These are phyloP conservation scores for Ecliptopera silaceata DNA, from an alignment of 2,888 invertebrate genomes.

Conservation along the genomic window DNA sequence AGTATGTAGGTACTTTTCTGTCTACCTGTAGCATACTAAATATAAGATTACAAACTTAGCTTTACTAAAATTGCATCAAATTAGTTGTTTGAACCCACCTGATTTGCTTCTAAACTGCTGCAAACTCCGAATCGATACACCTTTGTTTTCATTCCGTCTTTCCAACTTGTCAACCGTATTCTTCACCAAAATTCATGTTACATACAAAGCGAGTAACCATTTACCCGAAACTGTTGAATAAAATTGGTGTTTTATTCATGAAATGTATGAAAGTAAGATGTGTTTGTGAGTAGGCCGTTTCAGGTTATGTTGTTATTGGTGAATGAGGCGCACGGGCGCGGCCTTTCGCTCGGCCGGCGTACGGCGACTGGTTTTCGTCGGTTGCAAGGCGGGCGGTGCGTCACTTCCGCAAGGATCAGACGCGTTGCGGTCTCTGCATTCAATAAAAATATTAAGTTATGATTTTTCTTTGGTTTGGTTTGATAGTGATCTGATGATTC, in stretches of 20 bases:
- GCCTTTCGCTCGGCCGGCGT: slow-evolving; percentile 66
- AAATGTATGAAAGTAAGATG: slow-evolving; percentile 32
- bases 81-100: slow-evolving; percentile 37
- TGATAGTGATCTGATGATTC: no score
- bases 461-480: neutral
- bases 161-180: slow-evolving; percentile 47
- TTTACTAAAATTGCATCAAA: neutral
- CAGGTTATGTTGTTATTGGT: slow-evolving; percentile 71
- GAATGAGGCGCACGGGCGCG: slow-evolving; percentile 59
- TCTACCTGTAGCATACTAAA: no score
- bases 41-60: no score
- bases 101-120: slow-evolving; percentile 51
- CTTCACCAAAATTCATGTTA: slow-evolving; percentile 28
- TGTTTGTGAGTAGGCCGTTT: slow-evolving; percentile 53
- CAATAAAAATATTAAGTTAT: neutral
- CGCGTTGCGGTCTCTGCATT: slow-evolving; percentile 2
- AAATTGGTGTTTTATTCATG: slow-evolving; percentile 25
- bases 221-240: slow-evolving; percentile 10
- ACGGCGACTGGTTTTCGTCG: slow-evolving; percentile 60
- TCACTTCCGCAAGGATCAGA: slow-evolving; percentile 25
- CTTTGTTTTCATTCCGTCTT: slow-evolving; percentile 66
- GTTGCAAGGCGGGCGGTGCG: slow-evolving; percentile 62
- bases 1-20: no score
- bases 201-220: slow-evolving; percentile 13
- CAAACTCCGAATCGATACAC: slow-evolving; percentile 69